Base-by-base conservation (phyloP, 1,140 invertebrate genomes). In the Bicyclus anynana region DNA sequence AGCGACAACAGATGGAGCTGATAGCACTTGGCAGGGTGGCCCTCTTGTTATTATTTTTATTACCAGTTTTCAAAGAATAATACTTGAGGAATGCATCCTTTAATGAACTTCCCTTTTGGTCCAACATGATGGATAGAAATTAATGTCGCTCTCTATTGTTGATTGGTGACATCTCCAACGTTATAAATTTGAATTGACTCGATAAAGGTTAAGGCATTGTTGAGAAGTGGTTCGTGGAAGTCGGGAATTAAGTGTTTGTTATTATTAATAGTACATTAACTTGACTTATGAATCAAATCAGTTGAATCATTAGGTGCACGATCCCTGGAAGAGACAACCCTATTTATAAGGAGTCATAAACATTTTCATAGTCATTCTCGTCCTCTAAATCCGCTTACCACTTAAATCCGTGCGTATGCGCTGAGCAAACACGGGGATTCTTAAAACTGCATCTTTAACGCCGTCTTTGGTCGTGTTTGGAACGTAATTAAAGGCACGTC, bases 11-110 rank as follows among this genome's bases (percentile, higher is more conserved):
- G 84, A 87, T 87, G 84, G 84, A 78, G 84, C 84, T 84, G 84
- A 87, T 87, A 87, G 77, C 81, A 84, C 81, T 86, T 84, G 80
- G 81, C 84, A 86, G 84, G 84, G 84, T 87, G 84, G 84, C 82
- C 83, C 78, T 73, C 80, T 77, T 84, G 78, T 87, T 87, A 84
- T 84, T 85, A 85, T 87, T 87, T 84, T 87, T 87, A 86, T 87
- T 87, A 77, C 82, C 75, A 87, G 77, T 79, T 82, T 85, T 73
- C 76, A 85, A 85, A 87, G 83, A 87, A 87, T 87, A 85, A 87
- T 86, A 84, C 84, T 86, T 70, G 75, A 80, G 84, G 81, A 80
- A 85, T 87, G 81, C 74, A 80, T 85, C 74, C 75, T 83, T 84
- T 87, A 87, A 87, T 87, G 84, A 87, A 87, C 77, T 84, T 83